Conservation (phyloP, 2,888 invertebrate species). For the Trissolcus japonicus region DNA sequence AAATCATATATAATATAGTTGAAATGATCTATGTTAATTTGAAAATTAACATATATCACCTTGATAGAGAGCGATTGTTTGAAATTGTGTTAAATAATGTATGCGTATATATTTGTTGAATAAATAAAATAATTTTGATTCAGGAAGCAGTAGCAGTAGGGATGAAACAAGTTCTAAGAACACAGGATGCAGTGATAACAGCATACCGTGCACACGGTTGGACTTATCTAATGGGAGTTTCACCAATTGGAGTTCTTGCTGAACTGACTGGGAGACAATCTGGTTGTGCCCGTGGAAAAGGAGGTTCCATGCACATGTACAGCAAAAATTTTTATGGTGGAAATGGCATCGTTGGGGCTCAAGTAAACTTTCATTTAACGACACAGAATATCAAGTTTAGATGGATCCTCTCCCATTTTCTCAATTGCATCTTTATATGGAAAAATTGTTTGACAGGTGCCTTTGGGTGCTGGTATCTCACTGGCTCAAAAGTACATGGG, state of each 20-base stretch:
- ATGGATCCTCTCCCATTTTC: no score
- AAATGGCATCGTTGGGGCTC: constrained; percentile 99
- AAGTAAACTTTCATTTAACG: constrained; percentile 79
- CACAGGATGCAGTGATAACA: constrained; percentile 93
- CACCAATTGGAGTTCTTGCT: constrained; percentile 86
- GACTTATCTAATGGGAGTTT: constrained; percentile 94
- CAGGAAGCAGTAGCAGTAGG: constrained; percentile 92
- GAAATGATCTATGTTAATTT: no score
- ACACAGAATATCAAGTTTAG: not conserved
- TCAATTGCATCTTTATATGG: no score
- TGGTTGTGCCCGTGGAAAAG: constrained; percentile 96
- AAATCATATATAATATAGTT: no score
- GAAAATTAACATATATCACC: no score
- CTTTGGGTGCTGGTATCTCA: constrained; percentile 95
- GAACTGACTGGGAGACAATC: constrained; percentile 92
- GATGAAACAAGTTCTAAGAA: constrained; percentile 89
- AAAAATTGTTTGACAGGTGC: constrained; percentile 78
- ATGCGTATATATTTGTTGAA: no score
- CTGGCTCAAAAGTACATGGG: constrained; percentile 92
- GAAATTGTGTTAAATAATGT: no score
- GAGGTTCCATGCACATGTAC: constrained; percentile 99
- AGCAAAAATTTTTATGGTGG: constrained; percentile 94
- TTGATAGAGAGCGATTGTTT: no score
- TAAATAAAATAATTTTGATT: not conserved
- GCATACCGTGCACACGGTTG: constrained; percentile 99